These are phyloP conservation scores for Ctena decussata DNA, from an alignment of 2,888 invertebrate genomes.

Conservation along the genomic window DNA sequence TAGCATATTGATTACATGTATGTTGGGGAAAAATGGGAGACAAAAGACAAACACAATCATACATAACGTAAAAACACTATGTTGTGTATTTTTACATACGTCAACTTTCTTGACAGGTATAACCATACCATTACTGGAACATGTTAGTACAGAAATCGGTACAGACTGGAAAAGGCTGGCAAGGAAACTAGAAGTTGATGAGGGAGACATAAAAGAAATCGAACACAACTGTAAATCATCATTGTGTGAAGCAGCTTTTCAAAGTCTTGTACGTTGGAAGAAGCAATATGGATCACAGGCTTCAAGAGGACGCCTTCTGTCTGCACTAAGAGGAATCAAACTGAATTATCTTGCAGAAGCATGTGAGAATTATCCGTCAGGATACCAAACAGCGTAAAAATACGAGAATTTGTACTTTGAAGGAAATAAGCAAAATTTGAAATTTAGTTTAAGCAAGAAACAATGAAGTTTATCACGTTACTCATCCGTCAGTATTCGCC, in stretches of 20 bases:
- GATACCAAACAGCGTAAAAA: background rate
- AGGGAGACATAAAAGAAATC: conserved; percentile 24
- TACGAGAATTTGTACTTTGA: too few relatives aligned
- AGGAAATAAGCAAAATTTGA: too few relatives aligned
- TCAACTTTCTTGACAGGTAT: too few relatives aligned
- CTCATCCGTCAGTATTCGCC: too few relatives aligned
- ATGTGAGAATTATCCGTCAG: background rate
- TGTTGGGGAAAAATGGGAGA: too few relatives aligned
- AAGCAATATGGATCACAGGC: conserved; percentile 19
- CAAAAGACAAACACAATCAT: too few relatives aligned
- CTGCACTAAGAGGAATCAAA: conserved; percentile 24
- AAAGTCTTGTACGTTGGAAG: conserved; percentile 37
- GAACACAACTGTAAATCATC: conserved; percentile 13
- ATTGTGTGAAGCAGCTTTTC: conserved; percentile 22
- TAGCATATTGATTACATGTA: too few relatives aligned
- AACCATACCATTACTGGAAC: conserved; percentile 1
- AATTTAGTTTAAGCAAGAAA: too few relatives aligned
- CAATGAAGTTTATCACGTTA: too few relatives aligned
- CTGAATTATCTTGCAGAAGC: conserved; percentile 31
- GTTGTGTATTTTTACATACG: too few relatives aligned
- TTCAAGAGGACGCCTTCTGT: conserved; percentile 10
- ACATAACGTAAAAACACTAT: too few relatives aligned
- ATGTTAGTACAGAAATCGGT: conserved; percentile 29
- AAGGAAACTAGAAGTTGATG: conserved; percentile 22
- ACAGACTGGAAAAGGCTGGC: conserved; percentile 39